phyloP scores from a whole-genome alignment of 2,113 vertebrate species.

The Bambusicola thoracicus region DNA sequence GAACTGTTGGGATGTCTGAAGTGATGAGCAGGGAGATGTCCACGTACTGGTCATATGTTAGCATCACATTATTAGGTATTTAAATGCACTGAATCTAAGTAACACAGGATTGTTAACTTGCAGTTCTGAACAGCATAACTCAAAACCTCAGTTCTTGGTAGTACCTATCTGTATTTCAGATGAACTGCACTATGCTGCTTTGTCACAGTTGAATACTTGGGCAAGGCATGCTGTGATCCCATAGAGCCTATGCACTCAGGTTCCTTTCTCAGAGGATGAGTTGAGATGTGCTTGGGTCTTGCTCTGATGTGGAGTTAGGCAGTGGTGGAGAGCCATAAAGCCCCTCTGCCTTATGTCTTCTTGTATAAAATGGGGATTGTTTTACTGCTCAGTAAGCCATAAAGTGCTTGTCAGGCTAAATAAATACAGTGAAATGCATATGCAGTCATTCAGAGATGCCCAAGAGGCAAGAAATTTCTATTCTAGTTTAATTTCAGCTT shows the following conservation, averaged over 20 bases:
- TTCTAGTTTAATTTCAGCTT: not conserved
- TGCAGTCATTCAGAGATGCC: not conserved
- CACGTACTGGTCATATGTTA: not conserved
- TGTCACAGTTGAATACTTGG: not conserved
- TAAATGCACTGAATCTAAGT: not conserved
- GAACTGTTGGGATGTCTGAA: not conserved
- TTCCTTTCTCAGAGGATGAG: not conserved
- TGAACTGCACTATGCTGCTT: not conserved
- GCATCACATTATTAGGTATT: not conserved
- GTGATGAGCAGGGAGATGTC: not conserved
- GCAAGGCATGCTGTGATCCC: not conserved
- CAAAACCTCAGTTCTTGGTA: not conserved
- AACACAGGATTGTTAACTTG: not conserved
- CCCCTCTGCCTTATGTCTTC: not conserved
- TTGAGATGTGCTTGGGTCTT: not conserved
- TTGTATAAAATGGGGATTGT: not conserved
- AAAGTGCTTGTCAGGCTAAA: not conserved
- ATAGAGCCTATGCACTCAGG: accelerated
- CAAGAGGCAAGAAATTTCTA: not conserved
- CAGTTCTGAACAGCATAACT: not conserved
- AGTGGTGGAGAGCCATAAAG: not conserved
- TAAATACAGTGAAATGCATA: not conserved
- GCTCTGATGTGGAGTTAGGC: not conserved
- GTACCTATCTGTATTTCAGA: not conserved
- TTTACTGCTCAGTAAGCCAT: not conserved